phyloP scores from a whole-genome alignment of 2,888 invertebrate genomes.

The Cryptus armator region DNA sequence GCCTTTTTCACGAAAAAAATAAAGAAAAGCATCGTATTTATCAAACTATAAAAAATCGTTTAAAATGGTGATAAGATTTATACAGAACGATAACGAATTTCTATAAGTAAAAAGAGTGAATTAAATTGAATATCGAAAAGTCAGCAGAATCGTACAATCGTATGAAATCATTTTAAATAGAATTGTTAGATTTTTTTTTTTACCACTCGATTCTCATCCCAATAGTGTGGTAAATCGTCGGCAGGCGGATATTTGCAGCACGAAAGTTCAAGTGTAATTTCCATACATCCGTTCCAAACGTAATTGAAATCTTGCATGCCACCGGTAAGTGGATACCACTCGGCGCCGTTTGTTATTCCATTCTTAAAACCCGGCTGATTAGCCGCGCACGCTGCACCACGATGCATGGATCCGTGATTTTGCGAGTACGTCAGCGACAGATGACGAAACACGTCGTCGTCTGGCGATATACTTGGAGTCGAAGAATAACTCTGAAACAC shows the following conservation, averaged over 20 bases:
- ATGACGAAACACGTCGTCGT: conserved; percentile 96
- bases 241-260: conserved; percentile 97
- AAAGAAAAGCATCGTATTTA: background rate
- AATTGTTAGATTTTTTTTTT: conserved; percentile 70
- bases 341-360: conserved; percentile 98
- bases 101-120: background rate
- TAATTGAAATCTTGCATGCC: conserved; percentile 98
- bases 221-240: conserved; percentile 92
- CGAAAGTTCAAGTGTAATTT: conserved; percentile 96
- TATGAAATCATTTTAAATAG: too few relatives aligned
- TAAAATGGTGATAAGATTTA: conserved; percentile 60
- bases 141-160: background rate
- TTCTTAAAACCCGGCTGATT: conserved; percentile 92
- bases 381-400: conserved; percentile 93
- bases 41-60: background rate
- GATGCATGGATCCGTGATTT: conserved; percentile 95
- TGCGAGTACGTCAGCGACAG: conserved; percentile 94
- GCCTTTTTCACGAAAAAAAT: conserved; percentile 86
- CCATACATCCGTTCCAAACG: conserved; percentile 97
- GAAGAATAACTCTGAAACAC: conserved; percentile 95
- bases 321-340: conserved; percentile 96
- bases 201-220: conserved; percentile 95
- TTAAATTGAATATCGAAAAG: background rate
- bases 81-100: conserved; percentile 46
- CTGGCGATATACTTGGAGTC: conserved; percentile 94